Conservation (phyloP, 1,140 invertebrate genomes). For the Drosophila littoralis region DNA sequence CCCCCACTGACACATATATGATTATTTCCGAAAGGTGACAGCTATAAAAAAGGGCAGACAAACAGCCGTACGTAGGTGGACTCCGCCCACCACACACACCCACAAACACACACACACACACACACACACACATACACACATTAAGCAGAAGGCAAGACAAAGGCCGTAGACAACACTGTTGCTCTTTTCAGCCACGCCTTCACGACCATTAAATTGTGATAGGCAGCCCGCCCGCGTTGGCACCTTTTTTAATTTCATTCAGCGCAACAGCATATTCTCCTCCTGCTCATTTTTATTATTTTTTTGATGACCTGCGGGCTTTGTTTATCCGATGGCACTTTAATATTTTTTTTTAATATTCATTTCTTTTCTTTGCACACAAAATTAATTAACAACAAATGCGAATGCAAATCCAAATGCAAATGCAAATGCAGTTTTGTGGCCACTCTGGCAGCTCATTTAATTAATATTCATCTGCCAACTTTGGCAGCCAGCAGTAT, state of each 20-base stretch:
- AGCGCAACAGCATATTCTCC: slow-evolving; percentile 22
- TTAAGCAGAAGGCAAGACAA: slow-evolving; percentile 66
- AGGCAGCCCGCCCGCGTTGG: slow-evolving; percentile 29
- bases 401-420: slow-evolving; percentile 51
- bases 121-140: slow-evolving; percentile 22
- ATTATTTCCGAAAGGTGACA: slow-evolving; percentile 83
- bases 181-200: slow-evolving; percentile 66
- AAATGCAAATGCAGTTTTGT: slow-evolving; percentile 70
- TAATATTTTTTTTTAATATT: slow-evolving; percentile 47
- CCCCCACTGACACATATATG: slow-evolving; percentile 79
- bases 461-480: slow-evolving; percentile 79
- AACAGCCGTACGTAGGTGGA: slow-evolving; percentile 20
- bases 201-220: slow-evolving; percentile 35
- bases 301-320: slow-evolving; percentile 27
- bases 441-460: slow-evolving; percentile 70
- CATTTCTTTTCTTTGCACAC: slow-evolving; percentile 30
- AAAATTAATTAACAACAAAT: slow-evolving; percentile 80
- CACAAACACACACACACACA: neutral
- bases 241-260: slow-evolving; percentile 76
- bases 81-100: slow-evolving; percentile 1
- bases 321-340: slow-evolving; percentile 37
- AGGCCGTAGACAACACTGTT: slow-evolving; percentile 71
- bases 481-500: slow-evolving; percentile 43
- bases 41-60: slow-evolving; percentile 72
- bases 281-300: slow-evolving; percentile 1